Evolutionary conservation across 2,113 vertebrate genomes (phyloP).

Genomic region (Oxyura jamaicensis): DNA sequence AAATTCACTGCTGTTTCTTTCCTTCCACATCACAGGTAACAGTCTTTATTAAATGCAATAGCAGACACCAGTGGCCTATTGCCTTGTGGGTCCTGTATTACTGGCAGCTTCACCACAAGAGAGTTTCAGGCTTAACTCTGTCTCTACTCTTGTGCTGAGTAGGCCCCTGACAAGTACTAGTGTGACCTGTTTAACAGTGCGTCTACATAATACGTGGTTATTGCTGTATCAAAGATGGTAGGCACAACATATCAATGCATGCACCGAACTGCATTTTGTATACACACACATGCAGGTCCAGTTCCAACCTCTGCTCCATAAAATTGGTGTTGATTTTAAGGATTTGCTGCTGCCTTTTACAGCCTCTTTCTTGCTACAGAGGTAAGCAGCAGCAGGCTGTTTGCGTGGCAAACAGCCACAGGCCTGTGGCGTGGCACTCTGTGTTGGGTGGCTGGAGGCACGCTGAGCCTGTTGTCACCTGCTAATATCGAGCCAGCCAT

Average conservation of each 20-base stretch:
- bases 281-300: rapidly evolving
- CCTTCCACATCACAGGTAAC: not conserved
- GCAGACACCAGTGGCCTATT: not conserved
- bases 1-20: not conserved
- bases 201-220: not conserved
- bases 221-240: not conserved
- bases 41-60: not conserved
- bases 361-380: not conserved
- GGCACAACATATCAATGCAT: not conserved
- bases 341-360: not conserved
- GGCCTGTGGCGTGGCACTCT: rapidly evolving
- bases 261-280: not conserved
- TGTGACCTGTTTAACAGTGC: not conserved
- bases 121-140: not conserved
- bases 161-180: not conserved
- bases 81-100: rapidly evolving
- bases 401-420: no score
- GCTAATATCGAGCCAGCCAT: rapidly evolving
- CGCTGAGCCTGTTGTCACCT: not conserved
- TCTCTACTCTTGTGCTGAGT: not conserved
- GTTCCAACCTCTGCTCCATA: not conserved
- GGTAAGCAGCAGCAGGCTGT: not conserved
- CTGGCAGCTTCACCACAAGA: not conserved
- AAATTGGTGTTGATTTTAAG: not conserved
- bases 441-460: rapidly evolving